Evolutionary conservation across 2,888 invertebrate genomes (phyloP).

Genomic region (Sminthurinus aureus): DNA sequence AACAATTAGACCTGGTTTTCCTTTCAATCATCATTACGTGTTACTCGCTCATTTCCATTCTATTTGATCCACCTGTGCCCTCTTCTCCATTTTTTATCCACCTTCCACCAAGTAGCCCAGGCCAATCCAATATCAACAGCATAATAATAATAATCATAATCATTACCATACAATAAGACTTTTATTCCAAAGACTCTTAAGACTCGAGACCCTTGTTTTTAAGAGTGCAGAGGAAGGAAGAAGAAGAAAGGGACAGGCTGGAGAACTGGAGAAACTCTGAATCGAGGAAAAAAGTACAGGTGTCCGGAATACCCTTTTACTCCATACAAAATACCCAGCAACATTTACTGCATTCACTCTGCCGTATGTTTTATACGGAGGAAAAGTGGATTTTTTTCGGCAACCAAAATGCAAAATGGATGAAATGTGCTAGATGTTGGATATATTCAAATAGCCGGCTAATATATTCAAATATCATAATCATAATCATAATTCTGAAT

Average conservation of each 20-base stretch:
- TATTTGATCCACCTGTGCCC: background rate
- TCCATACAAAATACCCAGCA: no score
- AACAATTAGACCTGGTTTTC: slow-evolving; percentile 30
- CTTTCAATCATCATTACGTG: slow-evolving; percentile 11
- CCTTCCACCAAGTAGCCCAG: no score
- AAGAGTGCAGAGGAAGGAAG: background rate
- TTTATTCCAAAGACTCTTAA: background rate
- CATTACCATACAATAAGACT: background rate
- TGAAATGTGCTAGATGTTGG: background rate
- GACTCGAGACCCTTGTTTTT: no score
- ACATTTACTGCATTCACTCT: background rate
- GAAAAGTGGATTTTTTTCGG: background rate
- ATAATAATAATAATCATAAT: background rate
- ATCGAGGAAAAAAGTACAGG: slow-evolving; percentile 7
- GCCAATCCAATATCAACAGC: no score
- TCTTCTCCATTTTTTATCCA: background rate
- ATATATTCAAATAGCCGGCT: background rate
- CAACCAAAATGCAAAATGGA: background rate
- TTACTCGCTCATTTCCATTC: background rate
- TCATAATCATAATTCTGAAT: no score
- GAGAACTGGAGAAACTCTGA: background rate
- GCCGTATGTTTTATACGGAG: background rate
- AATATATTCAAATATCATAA: no score
- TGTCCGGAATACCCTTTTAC: background rate
- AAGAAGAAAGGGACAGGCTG: background rate